phyloP scores from a whole-genome alignment of 2,888 invertebrate genomes.

The Hirtodrosophila confusa region DNA sequence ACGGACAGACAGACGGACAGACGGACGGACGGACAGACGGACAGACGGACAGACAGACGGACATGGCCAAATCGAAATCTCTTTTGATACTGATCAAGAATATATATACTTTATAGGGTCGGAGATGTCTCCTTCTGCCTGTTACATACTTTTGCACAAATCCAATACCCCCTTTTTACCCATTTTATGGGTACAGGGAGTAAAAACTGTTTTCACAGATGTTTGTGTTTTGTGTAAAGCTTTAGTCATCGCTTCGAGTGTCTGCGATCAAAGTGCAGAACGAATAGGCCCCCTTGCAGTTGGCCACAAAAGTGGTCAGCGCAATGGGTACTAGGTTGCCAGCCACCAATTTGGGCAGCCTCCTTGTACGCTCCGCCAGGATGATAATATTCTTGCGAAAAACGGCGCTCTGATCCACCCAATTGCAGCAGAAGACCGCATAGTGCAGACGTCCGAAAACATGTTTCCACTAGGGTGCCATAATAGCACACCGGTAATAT shows the following conservation, averaged over 20 bases:
- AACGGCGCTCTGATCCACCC: constrained; percentile 48
- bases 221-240: background rate
- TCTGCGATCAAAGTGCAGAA: constrained; percentile 60
- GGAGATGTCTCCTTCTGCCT: no score
- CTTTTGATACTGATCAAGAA: no score
- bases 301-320: constrained; percentile 59
- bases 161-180: no score
- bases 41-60: no score
- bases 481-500: constrained; percentile 58
- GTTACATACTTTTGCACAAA: no score
- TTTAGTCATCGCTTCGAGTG: background rate
- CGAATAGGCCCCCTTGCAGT: constrained; percentile 65
- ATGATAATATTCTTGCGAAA: constrained; percentile 44
- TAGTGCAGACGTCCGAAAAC: constrained; percentile 39
- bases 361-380: constrained; percentile 47
- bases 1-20: no score
- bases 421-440: constrained; percentile 60
- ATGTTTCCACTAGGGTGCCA: constrained; percentile 41
- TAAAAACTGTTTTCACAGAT: no score
- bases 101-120: no score
- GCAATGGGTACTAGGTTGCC: constrained; percentile 62
- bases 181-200: no score
- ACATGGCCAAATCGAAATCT: no score
- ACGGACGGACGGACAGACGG: no score
- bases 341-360: constrained; percentile 32